These are phyloP conservation scores for Ochropleura leucogaster DNA, from an alignment of 2,888 invertebrate species.

Conservation along the genomic window DNA sequence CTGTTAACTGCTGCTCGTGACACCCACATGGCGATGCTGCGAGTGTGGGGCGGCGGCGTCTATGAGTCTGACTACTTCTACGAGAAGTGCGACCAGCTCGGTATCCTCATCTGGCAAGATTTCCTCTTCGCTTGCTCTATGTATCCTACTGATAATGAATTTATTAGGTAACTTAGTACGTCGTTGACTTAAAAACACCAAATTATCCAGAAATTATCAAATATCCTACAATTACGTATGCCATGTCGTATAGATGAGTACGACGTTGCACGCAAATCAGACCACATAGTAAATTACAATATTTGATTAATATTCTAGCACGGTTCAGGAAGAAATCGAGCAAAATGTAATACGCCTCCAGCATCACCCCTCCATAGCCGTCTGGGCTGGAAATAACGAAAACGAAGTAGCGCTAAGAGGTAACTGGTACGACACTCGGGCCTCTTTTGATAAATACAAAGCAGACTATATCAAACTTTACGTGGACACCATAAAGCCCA, in stretches of 20 bases:
- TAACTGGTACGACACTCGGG: slow-evolving; percentile 94
- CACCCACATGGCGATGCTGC: slow-evolving; percentile 97
- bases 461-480: slow-evolving; percentile 96
- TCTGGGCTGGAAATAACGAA: slow-evolving; percentile 99
- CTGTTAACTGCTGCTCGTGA: slow-evolving; percentile 93
- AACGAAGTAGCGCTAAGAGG: slow-evolving; percentile 97
- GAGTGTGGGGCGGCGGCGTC: slow-evolving; percentile 99
- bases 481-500: slow-evolving; percentile 93
- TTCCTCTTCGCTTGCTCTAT: slow-evolving; percentile 99
- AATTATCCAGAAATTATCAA: neutral
- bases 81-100: slow-evolving; percentile 95
- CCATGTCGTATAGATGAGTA: neutral
- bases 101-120: slow-evolving; percentile 99
- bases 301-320: slow-evolving; percentile 32
- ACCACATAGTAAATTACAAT: neutral
- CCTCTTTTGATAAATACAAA: slow-evolving; percentile 90
- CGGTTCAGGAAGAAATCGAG: slow-evolving; percentile 94
- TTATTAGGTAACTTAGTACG: slow-evolving; percentile 89
- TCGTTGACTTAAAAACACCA: neutral
- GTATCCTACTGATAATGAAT: slow-evolving; percentile 95
- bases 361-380: slow-evolving; percentile 95
- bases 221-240: neutral
- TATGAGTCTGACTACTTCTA: slow-evolving; percentile 98
- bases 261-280: neutral
- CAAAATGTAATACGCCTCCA: slow-evolving; percentile 96